Evolutionary conservation across 2,888 invertebrate genomes (phyloP).

Genomic region (Ptychoptera albimana): DNA sequence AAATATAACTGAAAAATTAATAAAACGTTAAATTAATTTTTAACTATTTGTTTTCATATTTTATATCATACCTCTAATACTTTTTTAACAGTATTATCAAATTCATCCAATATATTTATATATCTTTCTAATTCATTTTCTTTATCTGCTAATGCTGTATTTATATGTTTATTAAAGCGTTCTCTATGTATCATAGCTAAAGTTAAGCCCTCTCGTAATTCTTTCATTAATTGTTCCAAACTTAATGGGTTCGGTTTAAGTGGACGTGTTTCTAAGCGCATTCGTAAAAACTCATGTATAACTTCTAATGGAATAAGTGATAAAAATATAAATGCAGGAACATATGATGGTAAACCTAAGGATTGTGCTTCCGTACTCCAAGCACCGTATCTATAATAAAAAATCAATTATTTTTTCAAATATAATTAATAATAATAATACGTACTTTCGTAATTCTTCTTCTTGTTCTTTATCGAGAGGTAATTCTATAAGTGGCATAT

Average conservation of each 20-base stretch:
- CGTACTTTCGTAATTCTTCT: slow-evolving; percentile 30
- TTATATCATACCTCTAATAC: slow-evolving; percentile 44
- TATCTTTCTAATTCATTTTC: slow-evolving; percentile 33
- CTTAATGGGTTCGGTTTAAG: slow-evolving; percentile 73
- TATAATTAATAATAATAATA: slow-evolving; percentile 23
- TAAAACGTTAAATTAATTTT: background rate
- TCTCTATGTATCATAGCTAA: slow-evolving; percentile 70
- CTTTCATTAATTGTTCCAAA: slow-evolving; percentile 74
- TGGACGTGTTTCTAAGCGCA: slow-evolving; percentile 70
- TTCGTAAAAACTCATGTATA: slow-evolving; percentile 78
- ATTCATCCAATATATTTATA: slow-evolving; percentile 45
- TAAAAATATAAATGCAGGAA: slow-evolving; percentile 70
- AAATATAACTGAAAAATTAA: slow-evolving; percentile 53
- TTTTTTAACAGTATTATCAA: slow-evolving; percentile 59
- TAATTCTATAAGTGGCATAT: slow-evolving; percentile 13
- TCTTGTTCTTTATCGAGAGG: slow-evolving; percentile 10
- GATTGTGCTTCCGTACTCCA: slow-evolving; percentile 60
- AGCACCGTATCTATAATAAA: slow-evolving; percentile 41
- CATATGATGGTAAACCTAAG: slow-evolving; percentile 74
- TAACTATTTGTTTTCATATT: background rate
- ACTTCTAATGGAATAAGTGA: slow-evolving; percentile 75
- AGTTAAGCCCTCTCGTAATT: slow-evolving; percentile 76
- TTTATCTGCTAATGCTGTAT: slow-evolving; percentile 37
- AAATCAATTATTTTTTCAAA: background rate
- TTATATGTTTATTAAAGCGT: slow-evolving; percentile 51